Evolutionary conservation across 1,140 invertebrate species (phyloP), one percentile per base, ranked within the genome.

Genomic region (Trachymyrmex cornetzi): DNA sequence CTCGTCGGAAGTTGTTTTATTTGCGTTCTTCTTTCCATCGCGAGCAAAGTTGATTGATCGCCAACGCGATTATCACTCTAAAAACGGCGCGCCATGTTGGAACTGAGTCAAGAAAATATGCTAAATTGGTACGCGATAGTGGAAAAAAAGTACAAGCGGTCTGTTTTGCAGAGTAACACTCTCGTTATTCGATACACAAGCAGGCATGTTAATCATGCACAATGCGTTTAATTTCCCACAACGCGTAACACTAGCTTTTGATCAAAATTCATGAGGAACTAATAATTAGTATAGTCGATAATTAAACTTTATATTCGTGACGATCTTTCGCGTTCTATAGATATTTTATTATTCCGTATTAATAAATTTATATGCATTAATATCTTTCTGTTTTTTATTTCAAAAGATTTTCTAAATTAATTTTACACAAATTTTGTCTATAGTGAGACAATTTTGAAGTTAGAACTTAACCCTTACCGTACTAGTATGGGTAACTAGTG

Each of bases 61-160:
- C 80, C 80, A 30, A 55, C 80, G 80, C 80, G 80, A 84, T 84
- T 84, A 84, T 84, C 80, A 61, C 55, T 74, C 69, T 84, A 84
- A 84, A 84, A 84, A 84, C 80, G 80, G 63, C n/a, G 69, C 80
- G 80, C 80, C 66, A 48, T 48, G 34, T 61, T 84, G 80, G 80
- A 75, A 84, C 55, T 71, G 80, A 75, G 69, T 84, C 80, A 84
- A 84, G 80, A 84, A 84, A 84, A 84, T 84, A 84, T 84, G 80
- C 69, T 84, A 84, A 84, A 84, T 84, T 84, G 80, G 55, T 48
- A 27, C 57, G 55, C 69, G 67, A 61, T 84, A 24, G 80, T 14
- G 55, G 55, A 27, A 63, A 75, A 74, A 84, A 84, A 74, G 34
- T 50, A 22, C 24, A 27, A 44, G 24, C 53, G 53, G 30, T 72